Conservation (phyloP, 2,888 invertebrate genomes). For the Synanthedon tipuliformis region DNA sequence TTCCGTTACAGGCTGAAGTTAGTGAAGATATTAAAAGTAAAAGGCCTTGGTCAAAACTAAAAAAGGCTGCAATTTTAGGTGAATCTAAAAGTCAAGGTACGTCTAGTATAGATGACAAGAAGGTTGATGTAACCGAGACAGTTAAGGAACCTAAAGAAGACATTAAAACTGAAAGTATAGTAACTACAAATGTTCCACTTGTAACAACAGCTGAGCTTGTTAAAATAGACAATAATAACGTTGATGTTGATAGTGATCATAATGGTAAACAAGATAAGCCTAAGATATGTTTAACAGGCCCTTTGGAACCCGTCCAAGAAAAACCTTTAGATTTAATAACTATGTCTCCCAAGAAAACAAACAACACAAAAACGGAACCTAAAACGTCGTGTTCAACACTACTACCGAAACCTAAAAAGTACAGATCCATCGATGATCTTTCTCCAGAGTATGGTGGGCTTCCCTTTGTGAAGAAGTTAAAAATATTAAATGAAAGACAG, state of each 20-base stretch:
- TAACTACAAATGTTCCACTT: constrained; percentile 46
- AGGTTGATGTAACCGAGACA: constrained; percentile 22
- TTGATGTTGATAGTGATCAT: constrained; percentile 37
- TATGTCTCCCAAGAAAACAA: constrained; percentile 45
- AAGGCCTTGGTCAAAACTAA: constrained; percentile 82
- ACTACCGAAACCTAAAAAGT: constrained; percentile 72
- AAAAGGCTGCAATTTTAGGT: constrained; percentile 76
- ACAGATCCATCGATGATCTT: constrained; percentile 86
- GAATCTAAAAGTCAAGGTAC: constrained; percentile 56
- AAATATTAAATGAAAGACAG: constrained; percentile 89
- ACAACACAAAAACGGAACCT: constrained; percentile 26
- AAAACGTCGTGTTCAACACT: constrained; percentile 33
- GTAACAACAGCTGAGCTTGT: constrained; percentile 60
- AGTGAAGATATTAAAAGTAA: constrained; percentile 56
- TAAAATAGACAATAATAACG: constrained; percentile 62
- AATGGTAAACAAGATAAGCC: constrained; percentile 47
- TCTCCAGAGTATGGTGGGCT: constrained; percentile 89
- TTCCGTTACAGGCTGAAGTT: constrained; percentile 31
- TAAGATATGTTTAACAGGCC: constrained; percentile 52
- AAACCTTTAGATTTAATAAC: constrained; percentile 57
- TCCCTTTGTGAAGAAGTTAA: constrained; percentile 88
- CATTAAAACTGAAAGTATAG: constrained; percentile 24
- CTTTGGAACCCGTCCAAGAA: constrained; percentile 58
- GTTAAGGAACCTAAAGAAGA: constrained; percentile 16
- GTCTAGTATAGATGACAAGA: constrained; percentile 44